Evolutionary conservation across 1,140 invertebrate species (phyloP), one percentile per base, ranked within the genome.

Genomic region (Drosophila guanche): DNA sequence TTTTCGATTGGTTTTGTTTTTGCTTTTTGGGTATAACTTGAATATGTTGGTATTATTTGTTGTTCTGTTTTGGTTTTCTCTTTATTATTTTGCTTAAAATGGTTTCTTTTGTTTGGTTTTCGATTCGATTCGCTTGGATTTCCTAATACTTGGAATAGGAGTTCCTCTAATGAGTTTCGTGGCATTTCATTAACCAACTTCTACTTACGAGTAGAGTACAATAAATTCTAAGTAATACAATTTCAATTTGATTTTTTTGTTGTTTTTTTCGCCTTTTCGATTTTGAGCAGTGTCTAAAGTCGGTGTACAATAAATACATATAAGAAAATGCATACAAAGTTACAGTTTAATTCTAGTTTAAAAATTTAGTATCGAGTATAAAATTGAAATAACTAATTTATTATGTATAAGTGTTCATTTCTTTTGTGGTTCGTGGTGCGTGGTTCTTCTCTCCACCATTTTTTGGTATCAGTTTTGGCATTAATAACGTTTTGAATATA

Each of bases 271-370:
- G 55, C 46, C 5, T 16, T 42, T 46, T 47, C n/a, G 8, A 43
- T 47, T 69, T 54, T 84, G 75, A 75, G 72, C 72, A 67, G 67
- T 68, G 47, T 81, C 41, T 40, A 68, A 66, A 77, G 58, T 76
- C 43, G 72, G 71, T 79, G 59, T 80, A 68, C 60, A 80, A 66
- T 84, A 83, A 84, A 79, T 83, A 83, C 75, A 68, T 84, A 61
- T 84, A 75, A 81, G 78, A 85, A 85, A 85, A 85, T 85, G 81
- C 73, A 86, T 85, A 85, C 65, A 85, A 86, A 85, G 81, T 85
- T 86, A 86, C 65, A 85, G 81, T 85, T 37, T 69, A 63, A 86
- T 73, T 74, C 81, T 85, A 85, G 68, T 85, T 37, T 85, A 85
- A 85, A 85, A 85, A 85, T 85, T 80, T 80, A 77, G 77, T 86